A percentile compares a stretch with the other conserved stretches of the same genome.
These are phyloP conservation scores for Leucoraja erinaceus DNA, from an alignment of 2,113 vertebrate genomes.

Conservation along the genomic window DNA sequence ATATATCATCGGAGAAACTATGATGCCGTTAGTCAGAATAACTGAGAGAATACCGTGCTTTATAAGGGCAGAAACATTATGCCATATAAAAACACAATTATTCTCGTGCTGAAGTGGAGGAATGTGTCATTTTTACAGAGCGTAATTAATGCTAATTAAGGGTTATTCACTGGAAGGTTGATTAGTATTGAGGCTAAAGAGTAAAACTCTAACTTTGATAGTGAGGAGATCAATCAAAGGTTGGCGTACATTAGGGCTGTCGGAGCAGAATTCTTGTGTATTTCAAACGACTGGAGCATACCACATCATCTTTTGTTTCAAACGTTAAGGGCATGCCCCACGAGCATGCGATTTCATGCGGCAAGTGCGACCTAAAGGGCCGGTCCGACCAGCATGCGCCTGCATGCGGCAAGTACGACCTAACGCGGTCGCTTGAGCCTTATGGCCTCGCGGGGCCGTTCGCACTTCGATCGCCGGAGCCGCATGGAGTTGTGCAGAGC, in stretches of 20 bases:
- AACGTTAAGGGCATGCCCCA: too few relatives aligned
- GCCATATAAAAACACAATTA: not conserved
- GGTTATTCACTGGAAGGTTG: not conserved
- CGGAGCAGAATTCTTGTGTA: not conserved
- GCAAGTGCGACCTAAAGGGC: too few relatives aligned
- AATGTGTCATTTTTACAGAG: conserved; percentile 5
- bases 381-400: too few relatives aligned
- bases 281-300: not conserved
- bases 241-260: not conserved
- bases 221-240: not conserved
- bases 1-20: not conserved
- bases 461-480: too few relatives aligned
- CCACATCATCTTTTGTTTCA: not conserved
- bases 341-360: too few relatives aligned
- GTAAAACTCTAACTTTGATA: not conserved
- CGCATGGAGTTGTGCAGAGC: too few relatives aligned
- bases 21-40: not conserved
- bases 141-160: conserved; percentile 7
- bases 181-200: not conserved
- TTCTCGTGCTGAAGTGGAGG: conserved; percentile 3
- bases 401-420: too few relatives aligned
- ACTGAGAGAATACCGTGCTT: not conserved
- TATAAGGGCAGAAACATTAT: not conserved
- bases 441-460: too few relatives aligned
- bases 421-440: too few relatives aligned